These are phyloP conservation scores for Chloroceryle inda DNA, from an alignment of 2,797 vertebrate genomes.

Conservation along the genomic window DNA sequence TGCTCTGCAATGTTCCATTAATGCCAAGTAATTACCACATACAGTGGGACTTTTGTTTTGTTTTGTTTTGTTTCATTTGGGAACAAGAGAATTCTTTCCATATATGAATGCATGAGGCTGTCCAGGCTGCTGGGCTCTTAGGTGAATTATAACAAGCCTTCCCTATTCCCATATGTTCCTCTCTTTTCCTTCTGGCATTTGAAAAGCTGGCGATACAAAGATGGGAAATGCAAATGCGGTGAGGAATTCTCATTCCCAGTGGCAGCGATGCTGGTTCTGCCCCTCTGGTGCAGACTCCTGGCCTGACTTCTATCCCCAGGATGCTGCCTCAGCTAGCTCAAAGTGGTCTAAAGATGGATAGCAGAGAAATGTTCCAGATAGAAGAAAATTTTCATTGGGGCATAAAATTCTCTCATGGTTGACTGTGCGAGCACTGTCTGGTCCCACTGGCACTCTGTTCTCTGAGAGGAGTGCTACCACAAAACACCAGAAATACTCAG, in stretches of 20 bases:
- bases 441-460: neutral
- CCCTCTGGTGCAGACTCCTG: neutral
- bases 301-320: neutral
- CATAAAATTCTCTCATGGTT: neutral
- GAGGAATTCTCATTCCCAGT: neutral
- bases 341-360: neutral
- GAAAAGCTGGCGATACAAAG: slow-evolving; percentile 3
- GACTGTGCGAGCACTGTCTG: neutral
- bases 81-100: slow-evolving; percentile 55
- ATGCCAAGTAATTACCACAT: slow-evolving; percentile 74
- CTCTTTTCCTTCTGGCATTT: slow-evolving; percentile 23
- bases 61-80: slow-evolving; percentile 71
- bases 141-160: slow-evolving; percentile 54
- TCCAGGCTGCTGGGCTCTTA: neutral
- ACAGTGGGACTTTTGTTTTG: slow-evolving; percentile 53
- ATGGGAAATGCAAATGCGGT: slow-evolving; percentile 26
- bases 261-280: neutral
- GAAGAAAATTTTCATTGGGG: neutral
- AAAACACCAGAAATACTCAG: neutral
- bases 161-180: slow-evolving; percentile 32
- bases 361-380: neutral
- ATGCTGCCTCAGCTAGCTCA: neutral
- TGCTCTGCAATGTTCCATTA: slow-evolving; percentile 69
- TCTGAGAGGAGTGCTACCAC: neutral
- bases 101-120: slow-evolving; percentile 51